Evolutionary conservation across 1,140 invertebrate species (phyloP).

Genomic region (Hylyphantes graminicola): DNA sequence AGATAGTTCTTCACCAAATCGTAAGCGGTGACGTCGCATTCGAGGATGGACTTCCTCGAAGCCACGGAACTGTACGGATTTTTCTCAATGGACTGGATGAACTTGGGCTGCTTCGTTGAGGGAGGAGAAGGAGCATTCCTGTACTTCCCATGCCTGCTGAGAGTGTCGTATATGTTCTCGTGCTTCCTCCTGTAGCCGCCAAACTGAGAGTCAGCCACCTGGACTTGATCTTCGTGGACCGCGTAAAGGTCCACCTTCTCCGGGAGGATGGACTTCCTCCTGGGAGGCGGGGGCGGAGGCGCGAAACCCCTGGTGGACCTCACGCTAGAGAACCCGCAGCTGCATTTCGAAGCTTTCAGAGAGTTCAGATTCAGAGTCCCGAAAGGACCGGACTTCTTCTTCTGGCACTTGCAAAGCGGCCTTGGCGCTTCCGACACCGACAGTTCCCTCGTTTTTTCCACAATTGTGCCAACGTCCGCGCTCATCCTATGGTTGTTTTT

Average conservation of each 20-base stretch:
- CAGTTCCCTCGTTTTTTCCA: background rate
- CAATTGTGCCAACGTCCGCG: background rate
- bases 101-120: constrained; percentile 2
- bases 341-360: constrained; percentile 45
- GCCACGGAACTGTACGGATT: constrained; percentile 57
- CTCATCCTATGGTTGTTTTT: constrained; percentile 42
- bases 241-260: constrained; percentile 55
- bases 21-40: constrained; percentile 88
- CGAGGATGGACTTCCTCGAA: constrained; percentile 77
- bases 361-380: constrained; percentile 47
- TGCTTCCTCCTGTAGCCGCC: background rate
- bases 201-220: background rate
- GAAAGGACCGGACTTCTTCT: constrained; percentile 44
- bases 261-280: constrained; percentile 40
- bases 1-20: constrained; percentile 73
- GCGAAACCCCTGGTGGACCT: constrained; percentile 41
- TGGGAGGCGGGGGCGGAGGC: constrained; percentile 36
- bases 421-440: background rate
- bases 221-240: constrained; percentile 49
- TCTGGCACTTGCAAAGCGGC: constrained; percentile 36
- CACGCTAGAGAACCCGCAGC: constrained; percentile 52
- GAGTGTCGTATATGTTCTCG: constrained; percentile 52
- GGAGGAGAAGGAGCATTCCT: constrained; percentile 15
- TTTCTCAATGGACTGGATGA: constrained; percentile 36
- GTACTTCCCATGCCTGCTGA: constrained; percentile 31